A percentile compares a stretch with the other conserved stretches of the same genome.
phyloP scores from a whole-genome alignment of 2,888 invertebrate species.

The Dugesia japonica region DNA sequence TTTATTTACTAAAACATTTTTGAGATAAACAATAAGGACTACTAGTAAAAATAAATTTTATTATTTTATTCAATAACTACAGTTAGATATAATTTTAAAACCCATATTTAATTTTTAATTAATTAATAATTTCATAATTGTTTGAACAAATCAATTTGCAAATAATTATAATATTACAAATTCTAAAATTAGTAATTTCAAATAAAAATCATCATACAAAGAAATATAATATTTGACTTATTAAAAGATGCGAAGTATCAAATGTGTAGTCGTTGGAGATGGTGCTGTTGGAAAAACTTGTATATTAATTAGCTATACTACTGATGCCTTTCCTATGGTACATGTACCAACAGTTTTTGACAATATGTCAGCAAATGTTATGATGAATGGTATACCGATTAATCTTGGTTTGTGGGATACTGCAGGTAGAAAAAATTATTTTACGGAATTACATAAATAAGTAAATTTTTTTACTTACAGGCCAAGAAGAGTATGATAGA shows the following conservation, averaged over 20 bases:
- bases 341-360: constrained; percentile 27
- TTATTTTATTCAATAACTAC: too few species aligned
- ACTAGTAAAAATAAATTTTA: too few species aligned
- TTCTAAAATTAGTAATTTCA: too few species aligned
- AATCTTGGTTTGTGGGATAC: constrained; percentile 26
- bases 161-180: neutral
- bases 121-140: too few species aligned
- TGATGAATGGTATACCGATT: constrained; percentile 21
- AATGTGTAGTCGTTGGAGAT: constrained; percentile 29
- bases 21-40: too few species aligned
- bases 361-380: constrained; percentile 21
- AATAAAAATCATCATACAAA: too few species aligned
- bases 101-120: too few species aligned
- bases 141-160: neutral
- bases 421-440: constrained; percentile 4
- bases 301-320: neutral
- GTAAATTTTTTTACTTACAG: too few species aligned
- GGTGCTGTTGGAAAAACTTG: constrained; percentile 26
- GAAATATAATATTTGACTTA: too few species aligned
- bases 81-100: too few species aligned
- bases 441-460: too few species aligned
- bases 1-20: too few species aligned
- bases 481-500: neutral
- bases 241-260: neutral
- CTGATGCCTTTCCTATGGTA: neutral